These are phyloP conservation scores for Camelus dromedarius DNA, from an alignment of 2,113 vertebrate species.

Conservation along the genomic window DNA sequence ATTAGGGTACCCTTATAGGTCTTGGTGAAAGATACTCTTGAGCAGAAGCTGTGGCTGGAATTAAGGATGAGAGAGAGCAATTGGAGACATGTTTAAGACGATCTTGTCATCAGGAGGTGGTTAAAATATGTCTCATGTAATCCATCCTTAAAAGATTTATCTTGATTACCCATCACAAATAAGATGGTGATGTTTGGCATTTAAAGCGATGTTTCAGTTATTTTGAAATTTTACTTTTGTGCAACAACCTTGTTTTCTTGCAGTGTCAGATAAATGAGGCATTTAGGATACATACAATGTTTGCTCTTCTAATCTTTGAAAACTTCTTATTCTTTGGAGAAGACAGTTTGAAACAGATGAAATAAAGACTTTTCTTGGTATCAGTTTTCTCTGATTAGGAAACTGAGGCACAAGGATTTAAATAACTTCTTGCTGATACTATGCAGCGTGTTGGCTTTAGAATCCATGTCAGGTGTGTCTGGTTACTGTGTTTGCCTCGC, in stretches of 20 bases:
- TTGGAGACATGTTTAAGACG: background rate
- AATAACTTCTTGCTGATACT: background rate
- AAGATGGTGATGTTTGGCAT: background rate
- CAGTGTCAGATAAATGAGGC: slow-evolving; percentile 28
- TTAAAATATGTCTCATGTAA: background rate
- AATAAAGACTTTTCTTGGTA: background rate
- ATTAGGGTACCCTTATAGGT: background rate
- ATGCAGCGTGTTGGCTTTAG: background rate
- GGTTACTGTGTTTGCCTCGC: background rate
- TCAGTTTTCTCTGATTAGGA: slow-evolving; percentile 2
- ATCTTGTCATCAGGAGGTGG: background rate
- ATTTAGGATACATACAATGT: background rate
- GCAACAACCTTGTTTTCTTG: slow-evolving; percentile 38
- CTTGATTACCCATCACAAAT: slow-evolving; percentile 12
- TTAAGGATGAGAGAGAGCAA: background rate
- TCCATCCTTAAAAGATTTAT: background rate
- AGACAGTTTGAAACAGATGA: slow-evolving; percentile 48
- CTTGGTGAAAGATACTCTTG: background rate
- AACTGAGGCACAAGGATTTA: background rate
- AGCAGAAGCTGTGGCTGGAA: background rate
- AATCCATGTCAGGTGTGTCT: background rate
- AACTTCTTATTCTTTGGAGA: background rate
- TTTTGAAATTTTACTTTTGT: slow-evolving; percentile 30
- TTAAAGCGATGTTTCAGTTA: background rate
- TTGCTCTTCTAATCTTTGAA: slow-evolving; percentile 15